Conservation (phyloP, 2,888 invertebrate species). For the Pherbina coryleti region DNA sequence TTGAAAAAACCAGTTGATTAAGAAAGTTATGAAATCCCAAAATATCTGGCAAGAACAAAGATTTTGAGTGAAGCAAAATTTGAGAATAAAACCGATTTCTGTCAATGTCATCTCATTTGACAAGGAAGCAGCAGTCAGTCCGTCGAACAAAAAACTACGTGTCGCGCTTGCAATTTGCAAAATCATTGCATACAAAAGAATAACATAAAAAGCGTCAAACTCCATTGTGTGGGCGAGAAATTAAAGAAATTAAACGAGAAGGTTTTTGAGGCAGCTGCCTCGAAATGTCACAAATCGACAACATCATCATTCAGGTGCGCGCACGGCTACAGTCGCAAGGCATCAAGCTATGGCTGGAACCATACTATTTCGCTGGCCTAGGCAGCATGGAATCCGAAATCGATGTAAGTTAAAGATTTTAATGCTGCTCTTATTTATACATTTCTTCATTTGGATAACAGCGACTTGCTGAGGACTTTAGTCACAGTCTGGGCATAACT, state of each 20-base stretch:
- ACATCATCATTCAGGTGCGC: constrained; percentile 76
- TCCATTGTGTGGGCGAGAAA: not conserved
- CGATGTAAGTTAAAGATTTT: constrained; percentile 56
- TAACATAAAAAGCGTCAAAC: too few species aligned
- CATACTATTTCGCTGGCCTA: constrained; percentile 73
- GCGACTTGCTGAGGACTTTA: constrained; percentile 76
- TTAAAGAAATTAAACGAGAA: not conserved
- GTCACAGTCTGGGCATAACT: constrained; percentile 72
- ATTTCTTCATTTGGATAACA: constrained; percentile 63
- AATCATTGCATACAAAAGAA: not conserved
- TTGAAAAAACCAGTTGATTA: not conserved
- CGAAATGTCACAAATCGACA: constrained; percentile 71
- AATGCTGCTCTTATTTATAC: not conserved
- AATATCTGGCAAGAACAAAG: not conserved
- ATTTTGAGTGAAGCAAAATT: not conserved
- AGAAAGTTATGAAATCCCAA: constrained; percentile 7
- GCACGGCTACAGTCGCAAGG: constrained; percentile 77
- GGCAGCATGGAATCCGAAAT: constrained; percentile 69
- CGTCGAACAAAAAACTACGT: not conserved
- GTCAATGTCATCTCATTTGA: not conserved
- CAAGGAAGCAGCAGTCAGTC: not conserved
- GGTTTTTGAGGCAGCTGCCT: not conserved
- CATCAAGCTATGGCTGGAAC: constrained; percentile 82
- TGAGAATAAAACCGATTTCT: not conserved
- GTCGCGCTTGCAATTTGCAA: not conserved